phyloP scores from a whole-genome alignment of 2,888 invertebrate species.

The Sphecodes monilicornis region DNA sequence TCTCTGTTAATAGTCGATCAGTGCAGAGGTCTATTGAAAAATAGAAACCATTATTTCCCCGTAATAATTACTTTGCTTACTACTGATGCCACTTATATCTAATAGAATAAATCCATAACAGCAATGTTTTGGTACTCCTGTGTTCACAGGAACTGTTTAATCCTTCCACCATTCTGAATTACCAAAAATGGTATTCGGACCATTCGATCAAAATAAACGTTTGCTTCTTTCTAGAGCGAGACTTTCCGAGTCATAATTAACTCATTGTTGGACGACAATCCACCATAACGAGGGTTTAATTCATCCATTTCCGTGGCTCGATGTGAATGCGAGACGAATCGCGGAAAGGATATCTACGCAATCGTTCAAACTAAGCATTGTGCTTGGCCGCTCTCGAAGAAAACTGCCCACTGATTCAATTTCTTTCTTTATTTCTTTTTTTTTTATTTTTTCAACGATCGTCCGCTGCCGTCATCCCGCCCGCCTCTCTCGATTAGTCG shows the following conservation, averaged over 20 bases:
- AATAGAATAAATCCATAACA: neutral
- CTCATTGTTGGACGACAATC: constrained; percentile 42
- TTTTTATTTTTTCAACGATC: neutral
- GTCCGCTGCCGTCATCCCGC: constrained; percentile 60
- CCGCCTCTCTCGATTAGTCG: constrained; percentile 66
- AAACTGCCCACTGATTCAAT: constrained; percentile 33
- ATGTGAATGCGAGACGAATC: constrained; percentile 33
- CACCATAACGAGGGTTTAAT: constrained; percentile 42
- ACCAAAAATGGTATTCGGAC: neutral
- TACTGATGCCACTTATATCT: neutral
- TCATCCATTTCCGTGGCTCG: constrained; percentile 10
- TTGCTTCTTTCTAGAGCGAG: neutral
- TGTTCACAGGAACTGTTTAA: neutral
- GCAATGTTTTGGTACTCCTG: neutral
- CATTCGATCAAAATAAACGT: neutral
- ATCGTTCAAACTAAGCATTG: constrained; percentile 50
- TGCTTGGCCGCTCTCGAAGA: constrained; percentile 32
- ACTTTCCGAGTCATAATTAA: constrained; percentile 41
- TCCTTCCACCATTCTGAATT: neutral
- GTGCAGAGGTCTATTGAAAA: neutral
- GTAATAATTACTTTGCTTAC: neutral
- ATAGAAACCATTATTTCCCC: neutral
- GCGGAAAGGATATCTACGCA: constrained; percentile 26
- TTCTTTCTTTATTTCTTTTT: neutral
- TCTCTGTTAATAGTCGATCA: neutral